Evolutionary conservation across 1,140 invertebrate species (phyloP), one percentile per base, ranked within the genome.

Genomic region (Drosophila sucinea): DNA sequence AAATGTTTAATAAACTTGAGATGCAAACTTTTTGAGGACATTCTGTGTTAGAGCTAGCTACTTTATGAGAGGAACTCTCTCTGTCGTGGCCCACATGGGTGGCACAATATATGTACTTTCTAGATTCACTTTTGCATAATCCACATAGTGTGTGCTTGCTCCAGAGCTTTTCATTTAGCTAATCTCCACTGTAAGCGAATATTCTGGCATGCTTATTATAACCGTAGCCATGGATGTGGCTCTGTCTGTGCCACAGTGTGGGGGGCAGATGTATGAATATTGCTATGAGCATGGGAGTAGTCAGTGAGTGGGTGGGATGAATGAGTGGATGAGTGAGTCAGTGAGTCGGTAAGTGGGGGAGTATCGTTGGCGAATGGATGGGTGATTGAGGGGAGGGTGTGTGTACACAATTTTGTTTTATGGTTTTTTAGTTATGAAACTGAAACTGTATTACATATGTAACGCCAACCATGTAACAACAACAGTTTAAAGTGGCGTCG

Each of bases 361-460:
- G 17, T n/a, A n/a, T 4, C 6, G 4, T 25, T 47, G 7, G 8
- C 17, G 17, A 17, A 17, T 17, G n/a, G 2, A 33, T 23, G 27
- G 38, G 70, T 60, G 60, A 41, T 41, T 63, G 73, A 67, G 29
- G 44, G 61, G 25, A 70, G 70, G 29, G 44, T 57, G 25, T 79
- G 71, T 79, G 79, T 77, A 87, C 69, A 86, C 79, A 87, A 87
- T 87, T 87, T 86, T 86, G 83, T 86, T 86, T 82, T 86, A 86
- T 86, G 82, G 79, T 79, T 86, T 86, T 86, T 86, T 86, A 86
- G 82, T 86, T 86, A 86, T 86, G 79, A 87, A 87, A 87, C 82
- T 70, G 82, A 86, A 86, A 79, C 83, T 87, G 79, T 87, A 86
- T 77, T 82, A 86, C 79, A 82, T 62, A 70, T 78, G 76, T 81